phyloP scores from a whole-genome alignment of 2,113 vertebrate genomes.

The Empidonax alnorum region DNA sequence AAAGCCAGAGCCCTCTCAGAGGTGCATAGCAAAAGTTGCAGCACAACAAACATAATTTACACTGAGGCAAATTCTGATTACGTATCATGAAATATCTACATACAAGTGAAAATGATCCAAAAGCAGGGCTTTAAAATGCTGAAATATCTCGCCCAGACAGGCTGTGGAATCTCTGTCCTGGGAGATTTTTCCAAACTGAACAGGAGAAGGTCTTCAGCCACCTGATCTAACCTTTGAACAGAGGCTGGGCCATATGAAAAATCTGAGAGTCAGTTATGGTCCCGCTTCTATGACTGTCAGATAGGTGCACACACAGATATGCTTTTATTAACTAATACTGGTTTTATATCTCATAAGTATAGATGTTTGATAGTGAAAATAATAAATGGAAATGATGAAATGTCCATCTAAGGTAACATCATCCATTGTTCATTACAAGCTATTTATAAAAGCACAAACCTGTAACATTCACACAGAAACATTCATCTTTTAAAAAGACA shows the following conservation, averaged over 20 bases:
- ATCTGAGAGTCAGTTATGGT: neutral
- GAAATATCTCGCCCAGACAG: neutral
- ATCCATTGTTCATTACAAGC: neutral
- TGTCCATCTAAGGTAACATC: neutral
- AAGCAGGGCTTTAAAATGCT: neutral
- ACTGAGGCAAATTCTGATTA: neutral
- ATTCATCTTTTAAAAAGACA: neutral
- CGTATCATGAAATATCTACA: neutral
- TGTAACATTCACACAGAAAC: neutral
- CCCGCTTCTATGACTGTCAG: neutral
- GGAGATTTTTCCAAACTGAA: neutral
- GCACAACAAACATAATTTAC: neutral
- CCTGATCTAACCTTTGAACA: neutral
- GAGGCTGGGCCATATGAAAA: neutral
- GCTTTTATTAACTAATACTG: neutral
- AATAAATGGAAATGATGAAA: neutral
- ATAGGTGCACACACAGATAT: neutral
- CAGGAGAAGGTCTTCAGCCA: neutral
- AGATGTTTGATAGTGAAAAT: neutral
- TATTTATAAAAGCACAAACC: neutral
- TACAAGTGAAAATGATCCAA: neutral
- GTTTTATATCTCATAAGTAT: neutral
- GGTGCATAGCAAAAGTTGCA: neutral
- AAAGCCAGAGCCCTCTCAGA: neutral
- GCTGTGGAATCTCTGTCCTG: neutral